Evolutionary conservation across 2,797 vertebrate species (phyloP).

Genomic region (Babyrousa celebensis): DNA sequence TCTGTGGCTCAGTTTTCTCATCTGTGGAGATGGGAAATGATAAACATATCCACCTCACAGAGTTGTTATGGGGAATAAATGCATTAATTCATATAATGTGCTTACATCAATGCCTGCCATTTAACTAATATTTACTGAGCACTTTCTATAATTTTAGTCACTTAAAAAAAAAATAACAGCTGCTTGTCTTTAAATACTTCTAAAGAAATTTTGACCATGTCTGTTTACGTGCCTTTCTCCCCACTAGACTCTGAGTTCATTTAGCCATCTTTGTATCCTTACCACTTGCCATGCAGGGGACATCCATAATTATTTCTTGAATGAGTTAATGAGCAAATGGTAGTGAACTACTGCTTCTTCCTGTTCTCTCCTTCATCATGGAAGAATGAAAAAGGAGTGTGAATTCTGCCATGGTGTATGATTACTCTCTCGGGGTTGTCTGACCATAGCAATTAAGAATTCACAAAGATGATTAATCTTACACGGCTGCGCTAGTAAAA

Average conservation of each 20-base stretch:
- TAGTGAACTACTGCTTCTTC: constrained; percentile 31
- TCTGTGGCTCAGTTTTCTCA: constrained; percentile 53
- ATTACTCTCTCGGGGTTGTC: constrained; percentile 81
- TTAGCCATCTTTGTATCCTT: constrained; percentile 39
- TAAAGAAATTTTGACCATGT: neutral
- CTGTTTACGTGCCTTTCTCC: constrained; percentile 17
- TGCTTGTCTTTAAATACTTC: constrained; percentile 43
- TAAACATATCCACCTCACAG: neutral
- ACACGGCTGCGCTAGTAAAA: constrained; percentile 82
- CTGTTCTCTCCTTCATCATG: constrained; percentile 41
- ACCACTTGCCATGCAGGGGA: constrained; percentile 50
- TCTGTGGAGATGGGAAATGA: neutral
- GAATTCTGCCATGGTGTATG: constrained; percentile 49
- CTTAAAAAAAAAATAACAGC: neutral
- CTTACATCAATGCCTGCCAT: neutral
- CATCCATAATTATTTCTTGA: constrained; percentile 46
- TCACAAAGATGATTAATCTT: constrained; percentile 87
- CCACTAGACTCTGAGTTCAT: neutral
- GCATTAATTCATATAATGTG: neutral
- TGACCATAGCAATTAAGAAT: constrained; percentile 86
- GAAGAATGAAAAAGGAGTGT: constrained; percentile 54
- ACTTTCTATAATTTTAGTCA: neutral
- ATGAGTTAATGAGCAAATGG: constrained; percentile 62
- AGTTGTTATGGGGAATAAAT: constrained; percentile 16
- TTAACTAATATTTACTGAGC: constrained; percentile 43